Base-by-base conservation (phyloP, 2,113 vertebrate species). In the Oryzias woworae region DNA sequence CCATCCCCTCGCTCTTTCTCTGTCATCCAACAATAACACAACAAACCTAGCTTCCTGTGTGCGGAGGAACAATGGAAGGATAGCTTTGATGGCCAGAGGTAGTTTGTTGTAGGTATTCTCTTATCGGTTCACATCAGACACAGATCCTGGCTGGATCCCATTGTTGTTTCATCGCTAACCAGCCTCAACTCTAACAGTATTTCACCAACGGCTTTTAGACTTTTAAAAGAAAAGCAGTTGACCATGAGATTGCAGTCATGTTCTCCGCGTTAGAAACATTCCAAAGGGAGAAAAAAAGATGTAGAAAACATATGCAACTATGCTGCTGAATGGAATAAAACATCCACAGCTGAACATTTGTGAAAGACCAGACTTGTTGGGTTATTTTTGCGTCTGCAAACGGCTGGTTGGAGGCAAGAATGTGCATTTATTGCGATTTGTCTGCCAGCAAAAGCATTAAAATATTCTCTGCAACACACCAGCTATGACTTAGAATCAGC, bases 21-120 rank as follows among this genome's bases (percentile, higher is more conserved):
- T 63, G 48, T 78, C 75, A 74, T 92, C 92, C 90, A 92, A 92
- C 84, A 92, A 92, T 89, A 92, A 92, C 90, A 91, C 78, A 87
- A 85, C 80, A 87, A 77, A 73, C 77, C 89, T 78, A 61, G 81
- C 76, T 90, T 92, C 91, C 92, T 91, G 80, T 79, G 73, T n/a
- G 20, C 57, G 69, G 59, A 70, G 58, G 88, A 92, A 93, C 92
- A 93, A 92, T 92, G 55, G 87, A 68, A 87, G 89, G 87, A 92
- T 88, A 82, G 85, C 92, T 92, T 92, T 92, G 92, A 91, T 91
- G 89, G 69, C 70, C 63, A 80, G 72, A 80, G 73, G 58, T 70
- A 61, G 76, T 85, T 85, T 88, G 74, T 74, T 73, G 78, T 67
- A 82, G 78, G 62, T 70, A 50, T 62, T 74, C 71, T 59, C 78